Evolutionary conservation across 2,797 vertebrate genomes (phyloP).

Genomic region (Clamator glandarius): DNA sequence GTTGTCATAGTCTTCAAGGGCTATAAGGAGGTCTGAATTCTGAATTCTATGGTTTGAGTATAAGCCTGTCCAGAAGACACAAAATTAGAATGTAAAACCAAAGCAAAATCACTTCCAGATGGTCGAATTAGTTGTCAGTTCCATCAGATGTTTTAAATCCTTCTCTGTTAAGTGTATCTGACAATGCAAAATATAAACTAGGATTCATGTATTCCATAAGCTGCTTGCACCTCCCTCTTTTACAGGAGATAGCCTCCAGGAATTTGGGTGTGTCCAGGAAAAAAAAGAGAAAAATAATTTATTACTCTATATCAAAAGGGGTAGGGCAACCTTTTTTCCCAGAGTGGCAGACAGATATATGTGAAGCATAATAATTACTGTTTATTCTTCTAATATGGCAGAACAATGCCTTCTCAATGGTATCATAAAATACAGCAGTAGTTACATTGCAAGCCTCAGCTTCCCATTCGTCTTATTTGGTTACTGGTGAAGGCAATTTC

Average conservation of each 20-base stretch:
- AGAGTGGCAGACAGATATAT: neutral
- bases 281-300: neutral
- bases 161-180: slow-evolving; percentile 6
- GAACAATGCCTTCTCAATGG: neutral
- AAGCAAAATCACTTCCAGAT: neutral
- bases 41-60: neutral
- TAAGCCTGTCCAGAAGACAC: neutral
- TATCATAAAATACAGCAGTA: slow-evolving; percentile 9
- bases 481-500: neutral
- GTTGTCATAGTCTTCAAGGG: neutral
- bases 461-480: slow-evolving; percentile 6
- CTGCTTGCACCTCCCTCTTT: slow-evolving; percentile 8
- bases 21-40: neutral
- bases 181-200: neutral
- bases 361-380: neutral
- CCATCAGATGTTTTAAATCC: neutral
- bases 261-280: neutral
- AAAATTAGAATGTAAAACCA: neutral
- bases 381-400: neutral
- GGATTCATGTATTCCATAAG: neutral
- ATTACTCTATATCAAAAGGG: slow-evolving; percentile 4
- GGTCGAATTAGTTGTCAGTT: neutral
- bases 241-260: slow-evolving; percentile 17
- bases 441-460: neutral
- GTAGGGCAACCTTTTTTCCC: neutral